Evolutionary conservation across 1,140 invertebrate genomes (phyloP).

Genomic region (Agrypnia vestita): DNA sequence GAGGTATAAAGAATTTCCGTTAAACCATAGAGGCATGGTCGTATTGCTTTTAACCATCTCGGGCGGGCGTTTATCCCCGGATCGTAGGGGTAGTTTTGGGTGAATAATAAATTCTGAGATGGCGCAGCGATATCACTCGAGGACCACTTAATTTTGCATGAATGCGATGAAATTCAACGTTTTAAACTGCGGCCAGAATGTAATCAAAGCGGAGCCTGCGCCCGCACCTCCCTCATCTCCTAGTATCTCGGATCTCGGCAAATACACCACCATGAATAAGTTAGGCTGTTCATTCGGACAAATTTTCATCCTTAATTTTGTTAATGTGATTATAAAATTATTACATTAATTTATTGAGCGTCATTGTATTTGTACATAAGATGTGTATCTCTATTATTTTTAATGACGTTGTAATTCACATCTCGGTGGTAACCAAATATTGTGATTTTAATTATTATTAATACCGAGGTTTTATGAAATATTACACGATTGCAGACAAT

Average conservation of each 20-base stretch:
- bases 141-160: conserved; percentile 58
- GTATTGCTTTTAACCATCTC: conserved; percentile 9
- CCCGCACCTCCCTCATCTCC: no score
- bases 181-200: conserved; percentile 47
- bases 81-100: conserved; percentile 51
- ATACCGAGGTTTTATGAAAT: no score
- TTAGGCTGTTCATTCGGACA: conserved; percentile 3
- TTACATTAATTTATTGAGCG: no score
- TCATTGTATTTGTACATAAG: no score
- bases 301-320: conserved; percentile 30
- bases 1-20: conserved; percentile 12
- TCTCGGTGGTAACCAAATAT: no score
- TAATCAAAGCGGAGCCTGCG: conserved; percentile 48
- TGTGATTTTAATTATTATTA: no score
- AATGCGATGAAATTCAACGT: conserved; percentile 57
- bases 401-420: no score
- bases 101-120: conserved; percentile 59
- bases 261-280: conserved; percentile 37
- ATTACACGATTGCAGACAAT: no score
- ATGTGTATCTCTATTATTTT: no score
- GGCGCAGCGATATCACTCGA: conserved; percentile 54
- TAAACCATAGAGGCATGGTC: conserved; percentile 12
- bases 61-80: conserved; percentile 18
- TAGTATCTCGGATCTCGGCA: conserved; percentile 36
- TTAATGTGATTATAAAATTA: no score